These are phyloP conservation scores for Dicerorhinus sumatrensis DNA, from an alignment of 2,113 vertebrate species.

Conservation along the genomic window DNA sequence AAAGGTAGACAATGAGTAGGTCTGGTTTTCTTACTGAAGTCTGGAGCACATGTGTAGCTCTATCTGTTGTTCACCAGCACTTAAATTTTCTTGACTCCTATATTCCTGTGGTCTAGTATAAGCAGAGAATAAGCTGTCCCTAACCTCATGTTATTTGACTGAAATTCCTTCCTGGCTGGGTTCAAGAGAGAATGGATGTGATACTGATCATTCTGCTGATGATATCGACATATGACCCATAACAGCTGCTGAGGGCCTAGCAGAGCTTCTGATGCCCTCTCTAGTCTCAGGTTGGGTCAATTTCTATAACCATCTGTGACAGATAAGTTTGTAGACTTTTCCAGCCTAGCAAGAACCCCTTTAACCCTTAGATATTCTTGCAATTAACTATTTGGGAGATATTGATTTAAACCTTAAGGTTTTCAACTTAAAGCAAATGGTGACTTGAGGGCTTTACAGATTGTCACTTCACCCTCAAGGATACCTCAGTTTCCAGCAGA, in stretches of 20 bases:
- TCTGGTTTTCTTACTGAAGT: neutral
- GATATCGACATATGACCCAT: accelerated
- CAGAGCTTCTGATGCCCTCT: neutral
- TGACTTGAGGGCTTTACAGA: neutral
- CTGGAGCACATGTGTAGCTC: accelerated
- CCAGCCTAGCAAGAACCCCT: neutral
- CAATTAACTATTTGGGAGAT: neutral
- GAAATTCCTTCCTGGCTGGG: neutral
- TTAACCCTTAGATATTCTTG: conserved; percentile 57
- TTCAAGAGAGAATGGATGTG: neutral
- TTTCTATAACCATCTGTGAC: neutral
- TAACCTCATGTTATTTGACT: neutral
- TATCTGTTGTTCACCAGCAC: neutral
- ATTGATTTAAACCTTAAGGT: neutral
- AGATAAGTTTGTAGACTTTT: neutral
- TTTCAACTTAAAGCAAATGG: neutral
- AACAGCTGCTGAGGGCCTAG: neutral
- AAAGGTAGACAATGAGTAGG: neutral
- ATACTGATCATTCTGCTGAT: neutral
- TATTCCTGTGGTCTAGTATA: neutral
- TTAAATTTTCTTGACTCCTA: neutral
- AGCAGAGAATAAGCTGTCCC: neutral
- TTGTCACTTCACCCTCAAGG: neutral
- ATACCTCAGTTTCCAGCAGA: neutral
- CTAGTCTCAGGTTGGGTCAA: neutral